Percentiles rank a stretch among this genome's conserved stretches.
These are phyloP conservation scores for Paralinhomoeus sp. DNA, from an alignment of 2,888 invertebrate genomes.

Conservation along the genomic window DNA sequence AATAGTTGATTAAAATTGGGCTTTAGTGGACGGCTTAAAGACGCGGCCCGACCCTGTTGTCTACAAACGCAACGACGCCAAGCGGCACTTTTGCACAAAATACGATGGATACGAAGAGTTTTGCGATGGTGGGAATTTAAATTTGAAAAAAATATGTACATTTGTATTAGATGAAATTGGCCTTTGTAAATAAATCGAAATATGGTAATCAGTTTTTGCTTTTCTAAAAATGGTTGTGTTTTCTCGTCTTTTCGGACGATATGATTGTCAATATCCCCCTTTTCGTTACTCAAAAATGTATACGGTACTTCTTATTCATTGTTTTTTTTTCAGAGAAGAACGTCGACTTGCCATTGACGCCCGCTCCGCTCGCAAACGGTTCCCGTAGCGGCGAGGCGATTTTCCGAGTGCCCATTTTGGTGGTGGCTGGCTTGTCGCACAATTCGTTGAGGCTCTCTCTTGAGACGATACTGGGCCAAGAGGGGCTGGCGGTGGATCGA, in stretches of 20 bases:
- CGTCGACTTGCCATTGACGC: slow-evolving; percentile 26
- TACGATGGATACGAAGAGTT: slow-evolving; percentile 31
- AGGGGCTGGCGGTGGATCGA: slow-evolving; percentile 31
- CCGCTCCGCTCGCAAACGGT: slow-evolving; percentile 25
- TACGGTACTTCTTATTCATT: no score
- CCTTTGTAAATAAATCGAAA: background rate
- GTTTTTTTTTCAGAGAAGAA: slow-evolving; percentile 25
- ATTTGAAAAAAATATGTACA: no score
- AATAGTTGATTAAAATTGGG: no score
- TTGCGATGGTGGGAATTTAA: slow-evolving; percentile 23
- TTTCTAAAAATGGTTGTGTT: no score
- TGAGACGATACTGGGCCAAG: slow-evolving; percentile 33
- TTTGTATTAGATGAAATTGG: no score
- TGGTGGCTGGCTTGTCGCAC: slow-evolving; percentile 30
- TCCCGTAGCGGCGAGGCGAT: slow-evolving; percentile 23
- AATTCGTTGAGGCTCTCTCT: slow-evolving; percentile 27
- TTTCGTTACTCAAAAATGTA: background rate
- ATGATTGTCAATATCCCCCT: background rate
- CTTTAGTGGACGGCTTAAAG: slow-evolving; percentile 14
- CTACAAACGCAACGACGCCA: slow-evolving; percentile 25
- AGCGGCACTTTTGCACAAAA: slow-evolving; percentile 28
- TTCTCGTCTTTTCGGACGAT: no score
- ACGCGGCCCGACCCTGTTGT: slow-evolving; percentile 22
- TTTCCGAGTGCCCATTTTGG: slow-evolving; percentile 29
- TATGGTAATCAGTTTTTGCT: no score